Evolutionary conservation across 2,797 vertebrate genomes (phyloP).

Genomic region (Bufotes viridis): DNA sequence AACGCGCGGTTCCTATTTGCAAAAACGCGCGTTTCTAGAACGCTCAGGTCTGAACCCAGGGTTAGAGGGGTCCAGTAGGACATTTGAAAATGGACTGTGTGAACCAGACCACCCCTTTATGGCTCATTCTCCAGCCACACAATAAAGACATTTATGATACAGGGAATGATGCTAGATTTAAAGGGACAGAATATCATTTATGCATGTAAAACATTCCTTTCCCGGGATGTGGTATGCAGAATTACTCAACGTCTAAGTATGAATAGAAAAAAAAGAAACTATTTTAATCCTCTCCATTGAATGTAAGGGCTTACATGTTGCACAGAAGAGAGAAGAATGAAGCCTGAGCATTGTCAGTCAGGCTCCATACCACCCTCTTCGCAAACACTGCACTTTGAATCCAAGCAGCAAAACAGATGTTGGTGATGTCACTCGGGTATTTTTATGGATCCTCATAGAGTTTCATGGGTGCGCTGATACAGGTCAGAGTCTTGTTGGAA

Average conservation of each 20-base stretch:
- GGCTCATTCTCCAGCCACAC: neutral
- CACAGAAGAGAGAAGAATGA: conserved; percentile 4
- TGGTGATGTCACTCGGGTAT: conserved; percentile 52
- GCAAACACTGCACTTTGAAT: conserved; percentile 48
- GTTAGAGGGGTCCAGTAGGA: too few relatives aligned
- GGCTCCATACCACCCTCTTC: conserved; percentile 39
- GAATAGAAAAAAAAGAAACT: conserved; percentile 26
- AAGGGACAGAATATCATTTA: neutral
- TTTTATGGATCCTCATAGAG: conserved; percentile 39
- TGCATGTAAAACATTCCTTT: conserved; percentile 11
- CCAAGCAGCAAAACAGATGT: conserved; percentile 38
- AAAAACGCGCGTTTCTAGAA: too few relatives aligned
- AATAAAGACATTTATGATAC: neutral
- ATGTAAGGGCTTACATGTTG: neutral
- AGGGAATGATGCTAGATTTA: neutral
- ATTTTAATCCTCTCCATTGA: conserved; percentile 34
- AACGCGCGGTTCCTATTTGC: too few relatives aligned
- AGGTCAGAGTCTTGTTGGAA: conserved; percentile 33
- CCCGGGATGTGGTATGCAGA: conserved; percentile 18
- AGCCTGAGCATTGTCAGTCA: conserved; percentile 31
- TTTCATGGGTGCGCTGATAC: conserved; percentile 35
- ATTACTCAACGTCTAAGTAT: conserved; percentile 21
- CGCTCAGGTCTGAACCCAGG: too few relatives aligned
- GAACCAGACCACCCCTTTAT: too few relatives aligned
- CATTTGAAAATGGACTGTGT: too few relatives aligned